Evolutionary conservation across 2,797 vertebrate species (phyloP).

Genomic region (Enteromius paludinosus): DNA sequence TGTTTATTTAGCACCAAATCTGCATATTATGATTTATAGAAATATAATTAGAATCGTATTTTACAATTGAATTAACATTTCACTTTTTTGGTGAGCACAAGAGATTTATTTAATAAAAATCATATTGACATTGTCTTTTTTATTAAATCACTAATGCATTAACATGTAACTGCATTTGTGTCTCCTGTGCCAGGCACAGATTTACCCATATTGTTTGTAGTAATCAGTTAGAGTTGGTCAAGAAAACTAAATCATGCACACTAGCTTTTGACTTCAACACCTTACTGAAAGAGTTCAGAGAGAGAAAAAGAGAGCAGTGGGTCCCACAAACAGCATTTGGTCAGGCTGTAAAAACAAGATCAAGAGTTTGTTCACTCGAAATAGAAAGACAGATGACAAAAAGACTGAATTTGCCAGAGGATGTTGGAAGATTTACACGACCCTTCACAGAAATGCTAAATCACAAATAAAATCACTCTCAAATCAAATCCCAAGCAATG

Average conservation of each 20-base stretch:
- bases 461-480: conserved; percentile 50
- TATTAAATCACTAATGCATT: background rate
- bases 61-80: background rate
- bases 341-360: conserved; percentile 18
- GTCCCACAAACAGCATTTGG: background rate
- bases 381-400: background rate
- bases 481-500: conserved; percentile 37
- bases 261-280: background rate
- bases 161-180: background rate
- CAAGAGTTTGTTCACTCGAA: conserved; percentile 2
- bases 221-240: conserved; percentile 17
- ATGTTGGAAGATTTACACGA: conserved; percentile 36
- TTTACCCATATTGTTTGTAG: background rate
- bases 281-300: background rate
- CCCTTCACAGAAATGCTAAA: background rate
- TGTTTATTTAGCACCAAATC: background rate
- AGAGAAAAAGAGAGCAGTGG: background rate
- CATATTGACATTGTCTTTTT: background rate
- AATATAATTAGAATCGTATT: background rate
- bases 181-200: background rate
- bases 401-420: conserved; percentile 21
- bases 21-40: background rate
- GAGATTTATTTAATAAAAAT: background rate
- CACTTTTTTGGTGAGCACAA: background rate
- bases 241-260: conserved; percentile 9